Evolutionary conservation across 2,888 invertebrate genomes (phyloP), one percentile per base, ranked within the genome.

Genomic region (Andrena marginata): DNA sequence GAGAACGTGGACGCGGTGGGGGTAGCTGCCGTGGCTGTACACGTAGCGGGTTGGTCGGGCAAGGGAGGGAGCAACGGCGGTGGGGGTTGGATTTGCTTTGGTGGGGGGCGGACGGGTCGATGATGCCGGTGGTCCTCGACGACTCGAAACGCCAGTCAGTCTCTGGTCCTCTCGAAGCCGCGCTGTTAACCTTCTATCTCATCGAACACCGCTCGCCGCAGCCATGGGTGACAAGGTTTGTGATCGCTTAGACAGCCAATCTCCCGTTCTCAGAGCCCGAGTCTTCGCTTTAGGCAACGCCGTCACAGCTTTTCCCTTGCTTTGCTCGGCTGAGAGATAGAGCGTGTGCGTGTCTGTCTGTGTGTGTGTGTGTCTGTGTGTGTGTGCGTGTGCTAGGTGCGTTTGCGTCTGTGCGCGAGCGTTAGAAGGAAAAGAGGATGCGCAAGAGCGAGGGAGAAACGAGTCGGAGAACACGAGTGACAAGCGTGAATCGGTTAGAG

Each of bases 161-260:
- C 96, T 96, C 95, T 95, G 95, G 95, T 94, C 95, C 95, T 95
- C 94, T 94, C 94, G 94, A 95, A 95, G 96, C 95, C 95, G 96
- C 95, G 95, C 95, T 95, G 95, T 95, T 93, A 92, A 94, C 95
- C 95, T 95, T 95, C 95, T 94, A 94, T 95, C 94, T 92, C 92
- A 92, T 93, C 92, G 92, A 94, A 94, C 95, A 94, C 94, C 95
- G 95, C 95, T 95, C 95, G 95, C 95, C 93, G 91, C 91, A 92
- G 94, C 92, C 92, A 93, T 93, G 93, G 93, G 91, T 93, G 93
- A 93, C 91, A 93, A 93, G 93, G 93, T 93, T 93, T 93, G 93
- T 93, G 92, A 83, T 80, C 67, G 87, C 84, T 80, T 87, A 82
- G 71, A 87, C 80, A 69, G 75, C 80, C 56, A 77, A 73, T 74